Base-by-base conservation (phyloP, 2,113 vertebrate genomes). In the Vulpes lagopus region DNA sequence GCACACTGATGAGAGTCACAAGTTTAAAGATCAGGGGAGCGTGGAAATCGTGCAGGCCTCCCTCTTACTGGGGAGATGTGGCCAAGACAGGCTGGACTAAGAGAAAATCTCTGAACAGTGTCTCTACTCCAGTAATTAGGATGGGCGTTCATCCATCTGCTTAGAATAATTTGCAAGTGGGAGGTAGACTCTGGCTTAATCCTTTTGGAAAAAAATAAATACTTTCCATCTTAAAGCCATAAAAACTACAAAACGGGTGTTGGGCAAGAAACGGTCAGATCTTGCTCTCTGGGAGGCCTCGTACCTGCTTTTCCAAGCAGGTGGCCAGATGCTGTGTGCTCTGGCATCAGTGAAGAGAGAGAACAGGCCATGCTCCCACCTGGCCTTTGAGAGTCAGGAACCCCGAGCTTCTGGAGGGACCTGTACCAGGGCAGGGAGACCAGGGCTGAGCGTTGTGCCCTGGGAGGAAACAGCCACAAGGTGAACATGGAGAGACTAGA, bases 361-460 rank as follows among this genome's bases (percentile, higher is more conserved):
- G 71, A 73, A 30, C 0, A 3, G 11, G 9, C 0, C 23, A 27
- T 27, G 12, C 38, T 49, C 16, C 19, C 19, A 65, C 1, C 3
- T 79, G 8, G 32, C 4, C 30, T 71, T 69, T n/a, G n/a, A 53
- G 64, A 43, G 49, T 35, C 32, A 30, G 49, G 60, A 73, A 78
- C 67, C 11, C 43, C 62, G 19, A 67, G 25, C n/a, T 53, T n/a
- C 43, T 71, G 11, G 3, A 43, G 60, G 5, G 15, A 8, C 62
- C 25, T 32, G 2, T 35, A 8, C 9, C 57, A 65, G 4, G 55
- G 17, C 27, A 71, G 12, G 32, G n/a, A 79, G 14, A 49, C 32
- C 19, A 16, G 23, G 1, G 38, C n/a, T 60, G 8, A 49, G 32
- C 57, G 16, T 1, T 23, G 22, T 38, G 22, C 9, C 32, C 30